A percentile compares a stretch with the other conserved stretches of the same genome.
Evolutionary conservation across 2,113 vertebrate species (phyloP).

Genomic region (Clarias gariepinus): DNA sequence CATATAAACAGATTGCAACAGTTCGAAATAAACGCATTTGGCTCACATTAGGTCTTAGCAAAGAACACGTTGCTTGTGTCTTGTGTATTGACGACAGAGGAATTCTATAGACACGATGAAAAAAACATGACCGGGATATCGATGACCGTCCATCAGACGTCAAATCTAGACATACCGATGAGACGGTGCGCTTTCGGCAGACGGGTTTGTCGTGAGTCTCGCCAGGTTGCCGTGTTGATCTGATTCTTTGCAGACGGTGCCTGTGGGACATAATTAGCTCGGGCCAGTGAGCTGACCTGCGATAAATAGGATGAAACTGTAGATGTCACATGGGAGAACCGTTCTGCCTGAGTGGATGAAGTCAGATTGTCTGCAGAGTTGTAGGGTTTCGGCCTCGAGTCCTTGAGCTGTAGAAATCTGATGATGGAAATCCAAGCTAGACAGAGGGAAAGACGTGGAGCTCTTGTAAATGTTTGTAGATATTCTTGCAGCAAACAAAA

Average conservation of each 20-base stretch:
- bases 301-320: constrained; percentile 68
- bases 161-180: constrained; percentile 27
- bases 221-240: constrained; percentile 55
- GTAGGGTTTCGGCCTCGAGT: constrained; percentile 8
- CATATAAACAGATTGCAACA: background rate
- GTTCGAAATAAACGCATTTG: background rate
- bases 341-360: constrained; percentile 23
- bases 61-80: background rate
- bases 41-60: background rate
- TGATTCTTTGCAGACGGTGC: constrained; percentile 57
- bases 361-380: constrained; percentile 16
- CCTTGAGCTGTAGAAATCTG: background rate
- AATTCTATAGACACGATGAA: background rate
- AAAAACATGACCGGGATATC: background rate
- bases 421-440: constrained; percentile 3
- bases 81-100: background rate
- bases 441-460: background rate
- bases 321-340: constrained; percentile 39
- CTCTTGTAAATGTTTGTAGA: background rate
- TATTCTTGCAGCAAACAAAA: background rate
- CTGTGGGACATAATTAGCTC: constrained; percentile 68
- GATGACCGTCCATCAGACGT: constrained; percentile 12
- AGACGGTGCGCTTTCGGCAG: background rate
- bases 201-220: constrained; percentile 55
- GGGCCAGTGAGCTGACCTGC: constrained; percentile 68